phyloP scores from a whole-genome alignment of 2,797 vertebrate species.

The Glossophaga mutica region DNA sequence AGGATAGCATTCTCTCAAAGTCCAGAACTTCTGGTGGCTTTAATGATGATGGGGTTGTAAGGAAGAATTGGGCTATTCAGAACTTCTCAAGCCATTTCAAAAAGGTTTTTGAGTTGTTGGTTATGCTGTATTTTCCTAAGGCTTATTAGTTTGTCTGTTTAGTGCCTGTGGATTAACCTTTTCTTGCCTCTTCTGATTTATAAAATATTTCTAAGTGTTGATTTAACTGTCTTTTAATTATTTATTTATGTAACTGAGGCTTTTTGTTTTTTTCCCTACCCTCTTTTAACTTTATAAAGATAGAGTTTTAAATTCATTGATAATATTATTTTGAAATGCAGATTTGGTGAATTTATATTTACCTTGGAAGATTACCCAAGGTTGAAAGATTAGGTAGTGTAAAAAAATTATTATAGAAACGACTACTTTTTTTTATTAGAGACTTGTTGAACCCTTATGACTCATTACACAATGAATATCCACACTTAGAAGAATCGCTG shows the following conservation, averaged over 20 bases:
- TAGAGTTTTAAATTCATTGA: neutral
- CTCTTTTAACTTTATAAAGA: neutral
- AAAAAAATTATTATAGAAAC: neutral
- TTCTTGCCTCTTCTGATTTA: neutral
- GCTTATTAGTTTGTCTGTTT: neutral
- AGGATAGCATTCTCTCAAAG: neutral
- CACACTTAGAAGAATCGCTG: neutral
- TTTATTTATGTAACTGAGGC: neutral
- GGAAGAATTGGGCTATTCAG: neutral
- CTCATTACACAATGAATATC: neutral
- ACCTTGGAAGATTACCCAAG: neutral
- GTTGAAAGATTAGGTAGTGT: neutral
- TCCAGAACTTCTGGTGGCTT: neutral
- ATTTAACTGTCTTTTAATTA: neutral
- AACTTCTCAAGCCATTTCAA: neutral
- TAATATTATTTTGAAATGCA: neutral
- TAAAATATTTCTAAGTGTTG: neutral
- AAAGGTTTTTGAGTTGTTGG: neutral
- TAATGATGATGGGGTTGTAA: neutral
- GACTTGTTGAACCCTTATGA: neutral
- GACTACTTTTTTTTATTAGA: neutral
- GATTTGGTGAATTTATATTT: neutral
- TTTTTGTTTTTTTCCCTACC: neutral
- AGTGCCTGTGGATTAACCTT: neutral
- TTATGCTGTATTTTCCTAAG: neutral